Base-by-base conservation (phyloP, 2,888 invertebrate genomes). In the Carterocephalus palaemon region DNA sequence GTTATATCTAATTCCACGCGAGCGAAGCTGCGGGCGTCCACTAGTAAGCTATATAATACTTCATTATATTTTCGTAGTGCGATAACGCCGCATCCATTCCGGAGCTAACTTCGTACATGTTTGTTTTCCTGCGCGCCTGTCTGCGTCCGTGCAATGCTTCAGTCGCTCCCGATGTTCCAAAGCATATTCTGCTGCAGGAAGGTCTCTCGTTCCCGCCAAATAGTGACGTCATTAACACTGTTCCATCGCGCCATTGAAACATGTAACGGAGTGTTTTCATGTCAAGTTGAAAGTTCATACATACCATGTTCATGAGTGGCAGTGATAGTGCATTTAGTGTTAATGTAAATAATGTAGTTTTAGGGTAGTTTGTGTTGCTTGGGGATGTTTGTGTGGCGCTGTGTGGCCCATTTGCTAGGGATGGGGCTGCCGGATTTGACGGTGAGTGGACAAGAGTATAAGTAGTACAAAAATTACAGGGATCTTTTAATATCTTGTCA, bases 121-220 rank as follows among this genome's bases (percentile, higher is more conserved):
- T 33, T 29, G 4, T 26, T 15, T 37, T 36, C 43, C 20, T 29
- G 31, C 50, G 41, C 38, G 41, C 38, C 40, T 24, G 32, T 32
- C 20, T 32, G 46, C 19, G 36, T 41, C 33, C 37, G 47, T 52
- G 42, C 56, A 48, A 49, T 48, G 55, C 58, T 54, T 72, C 80
- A 78, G 80, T 77, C 70, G 60, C 60, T 59, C 63, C 67, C 75
- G 71, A 86, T 86, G 85, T 72, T 86, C 64, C 80, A 71, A 55
- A 73, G 75, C 67, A 84, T 86, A 70, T 74, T 86, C 65, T 86
- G 85, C 75, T 86, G 85, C 60, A 79, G 76, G 62, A 81, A 85
- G 84, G 85, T 85, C 70, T 67, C 64, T 17, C 33, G 63, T 49
- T 26, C 40, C 29, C 9, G 5, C 6, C 17, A 23, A 2, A 13